Percentiles rank a stretch among this genome's conserved stretches.
Conservation (phyloP, 1,140 invertebrate species). For the Saccostrea echinata region DNA sequence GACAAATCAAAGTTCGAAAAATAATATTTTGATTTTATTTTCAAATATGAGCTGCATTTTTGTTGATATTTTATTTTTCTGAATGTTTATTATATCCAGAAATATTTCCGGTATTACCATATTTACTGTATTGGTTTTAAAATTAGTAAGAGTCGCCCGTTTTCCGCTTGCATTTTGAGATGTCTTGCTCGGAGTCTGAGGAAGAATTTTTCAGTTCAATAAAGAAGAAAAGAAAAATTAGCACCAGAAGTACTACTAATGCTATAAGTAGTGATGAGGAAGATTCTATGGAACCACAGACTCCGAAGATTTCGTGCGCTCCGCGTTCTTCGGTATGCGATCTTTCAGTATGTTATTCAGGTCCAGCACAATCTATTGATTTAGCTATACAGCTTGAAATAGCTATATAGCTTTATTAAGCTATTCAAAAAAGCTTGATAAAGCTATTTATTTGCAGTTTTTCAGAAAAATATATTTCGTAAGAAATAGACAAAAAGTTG, state of each 20-base stretch:
- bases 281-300: neutral
- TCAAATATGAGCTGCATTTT: too few species aligned
- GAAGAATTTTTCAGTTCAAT: constrained; percentile 21
- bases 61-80: too few species aligned
- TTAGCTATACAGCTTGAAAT: neutral
- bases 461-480: too few species aligned
- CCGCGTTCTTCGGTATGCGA: neutral
- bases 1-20: too few species aligned
- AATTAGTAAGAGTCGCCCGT: neutral
- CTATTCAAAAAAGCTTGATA: neutral
- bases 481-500: too few species aligned
- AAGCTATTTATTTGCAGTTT: too few species aligned
- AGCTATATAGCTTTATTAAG: neutral
- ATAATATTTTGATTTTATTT: too few species aligned
- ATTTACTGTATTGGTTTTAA: neutral
- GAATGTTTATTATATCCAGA: too few species aligned
- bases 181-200: neutral
- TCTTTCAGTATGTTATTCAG: neutral
- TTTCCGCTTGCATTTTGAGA: neutral
- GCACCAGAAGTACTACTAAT: neutral
- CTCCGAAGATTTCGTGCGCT: neutral
- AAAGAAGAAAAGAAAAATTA: constrained; percentile 13
- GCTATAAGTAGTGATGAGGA: neutral
- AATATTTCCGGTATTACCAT: neutral
- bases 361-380: neutral